Evolutionary conservation across 2,888 invertebrate genomes (phyloP).

Genomic region (Orchesella flavescens): DNA sequence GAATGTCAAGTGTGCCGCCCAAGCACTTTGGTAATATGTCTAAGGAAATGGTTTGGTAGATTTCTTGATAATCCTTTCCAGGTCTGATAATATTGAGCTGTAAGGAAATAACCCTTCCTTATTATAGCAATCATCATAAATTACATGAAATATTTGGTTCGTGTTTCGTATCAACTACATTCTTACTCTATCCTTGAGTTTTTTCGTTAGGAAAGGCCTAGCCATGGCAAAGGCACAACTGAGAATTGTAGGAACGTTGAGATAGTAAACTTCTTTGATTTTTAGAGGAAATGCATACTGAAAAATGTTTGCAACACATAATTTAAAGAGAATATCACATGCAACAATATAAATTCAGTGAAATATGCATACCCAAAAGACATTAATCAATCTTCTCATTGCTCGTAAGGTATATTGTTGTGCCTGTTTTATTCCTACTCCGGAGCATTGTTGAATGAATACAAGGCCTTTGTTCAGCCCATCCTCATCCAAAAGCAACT

Average conservation of each 20-base stretch:
- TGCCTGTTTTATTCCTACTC: constrained; percentile 38
- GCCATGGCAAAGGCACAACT: not conserved
- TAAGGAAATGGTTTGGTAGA: too few relatives aligned
- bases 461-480: constrained; percentile 26
- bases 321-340: too few relatives aligned
- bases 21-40: not conserved
- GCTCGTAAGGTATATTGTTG: constrained; percentile 23
- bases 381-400: constrained; percentile 28
- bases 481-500: constrained; percentile 8
- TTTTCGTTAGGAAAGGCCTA: not conserved
- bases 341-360: too few relatives aligned
- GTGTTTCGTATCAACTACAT: too few relatives aligned
- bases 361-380: constrained; percentile 25
- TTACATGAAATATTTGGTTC: too few relatives aligned
- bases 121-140: too few relatives aligned
- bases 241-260: not conserved
- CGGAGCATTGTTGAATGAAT: constrained; percentile 36
- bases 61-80: too few relatives aligned
- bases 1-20: constrained; percentile 18
- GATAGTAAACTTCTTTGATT: not conserved
- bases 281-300: constrained; percentile 2
- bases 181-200: not conserved
- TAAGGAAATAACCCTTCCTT: too few relatives aligned
- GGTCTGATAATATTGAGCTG: too few relatives aligned
- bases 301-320: too few relatives aligned